phyloP scores from a whole-genome alignment of 2,888 invertebrate genomes.

The Trachelus tabidus region DNA sequence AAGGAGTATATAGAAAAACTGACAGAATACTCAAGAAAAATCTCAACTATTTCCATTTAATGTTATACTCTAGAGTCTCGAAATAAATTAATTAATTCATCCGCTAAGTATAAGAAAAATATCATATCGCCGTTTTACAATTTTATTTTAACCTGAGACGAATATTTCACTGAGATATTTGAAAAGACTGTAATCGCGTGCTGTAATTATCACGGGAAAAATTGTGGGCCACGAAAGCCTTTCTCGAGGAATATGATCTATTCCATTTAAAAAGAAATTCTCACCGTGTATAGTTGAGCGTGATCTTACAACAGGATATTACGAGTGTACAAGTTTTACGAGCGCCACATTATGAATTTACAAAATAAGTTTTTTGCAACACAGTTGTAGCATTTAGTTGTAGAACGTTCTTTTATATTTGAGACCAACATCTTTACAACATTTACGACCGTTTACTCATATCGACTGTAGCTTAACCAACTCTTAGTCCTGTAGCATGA shows the following conservation, averaged over 20 bases:
- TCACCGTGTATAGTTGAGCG: background rate
- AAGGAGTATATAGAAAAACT: background rate
- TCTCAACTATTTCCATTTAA: background rate
- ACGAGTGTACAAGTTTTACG: background rate
- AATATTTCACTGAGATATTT: background rate
- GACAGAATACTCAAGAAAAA: background rate
- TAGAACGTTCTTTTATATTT: constrained; percentile 49
- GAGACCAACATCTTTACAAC: constrained; percentile 7
- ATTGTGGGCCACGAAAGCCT: background rate
- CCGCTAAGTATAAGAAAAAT: background rate
- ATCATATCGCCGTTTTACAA: background rate
- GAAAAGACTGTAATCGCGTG: background rate
- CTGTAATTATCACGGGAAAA: background rate
- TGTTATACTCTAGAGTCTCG: background rate
- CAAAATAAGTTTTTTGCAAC: constrained; percentile 26
- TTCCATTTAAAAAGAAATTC: background rate
- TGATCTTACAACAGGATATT: background rate
- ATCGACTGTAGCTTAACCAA: background rate
- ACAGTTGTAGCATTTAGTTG: constrained; percentile 47
- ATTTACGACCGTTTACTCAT: background rate
- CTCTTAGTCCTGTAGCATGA: background rate
- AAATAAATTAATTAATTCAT: background rate
- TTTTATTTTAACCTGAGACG: background rate
- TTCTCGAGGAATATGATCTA: background rate
- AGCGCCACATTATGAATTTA: background rate